Evolutionary conservation across 2,797 vertebrate genomes (phyloP), one percentile per base, ranked within the genome.

Genomic region (Arremon aurantiirostris): DNA sequence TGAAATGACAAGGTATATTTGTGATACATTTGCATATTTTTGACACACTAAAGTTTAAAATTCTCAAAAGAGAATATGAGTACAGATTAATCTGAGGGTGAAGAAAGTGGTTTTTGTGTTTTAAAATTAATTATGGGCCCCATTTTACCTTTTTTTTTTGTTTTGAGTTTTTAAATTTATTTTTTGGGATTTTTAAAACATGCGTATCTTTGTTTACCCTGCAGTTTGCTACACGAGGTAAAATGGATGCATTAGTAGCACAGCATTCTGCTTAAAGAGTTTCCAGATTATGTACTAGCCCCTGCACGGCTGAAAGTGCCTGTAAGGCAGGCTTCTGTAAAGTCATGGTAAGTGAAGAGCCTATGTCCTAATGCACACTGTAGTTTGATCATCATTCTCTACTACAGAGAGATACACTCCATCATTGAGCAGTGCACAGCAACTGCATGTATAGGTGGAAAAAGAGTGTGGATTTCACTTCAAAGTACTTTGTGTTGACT

Each of bases 11-110:
- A 96, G 94, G 93, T 96, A 97, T 96, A 86, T 96, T 96, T 95
- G 94, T 97, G 97, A 97, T 95, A 97, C 95, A 94, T 96, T 98
- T 98, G 98, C 98, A 98, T 98, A 98, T 98, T 98, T 97, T 94
- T 97, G 96, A 97, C 83, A 97, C 87, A 96, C 82, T 93, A 93
- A 96, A 96, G 94, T 97, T 97, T 90, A 86, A 97, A 97, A 90
- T 92, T 97, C 90, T 96, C 89, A 76, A 86, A 86, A 92, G 96
- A 97, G 87, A 91, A 89, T 94, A 68, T 57, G 92, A 95, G 35
- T 91, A 97, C 89, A 97, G 85, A 14, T 96, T 96, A 63, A 82
- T 96, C 88, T 89, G 90, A 91, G 87, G 89, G 80, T 93, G 94
- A 97, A 92, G 78, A 97, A 94, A 97, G 93, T 89, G 94, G 79